Base-by-base conservation (phyloP, 2,113 vertebrate genomes). In the Xenus cinereus region DNA sequence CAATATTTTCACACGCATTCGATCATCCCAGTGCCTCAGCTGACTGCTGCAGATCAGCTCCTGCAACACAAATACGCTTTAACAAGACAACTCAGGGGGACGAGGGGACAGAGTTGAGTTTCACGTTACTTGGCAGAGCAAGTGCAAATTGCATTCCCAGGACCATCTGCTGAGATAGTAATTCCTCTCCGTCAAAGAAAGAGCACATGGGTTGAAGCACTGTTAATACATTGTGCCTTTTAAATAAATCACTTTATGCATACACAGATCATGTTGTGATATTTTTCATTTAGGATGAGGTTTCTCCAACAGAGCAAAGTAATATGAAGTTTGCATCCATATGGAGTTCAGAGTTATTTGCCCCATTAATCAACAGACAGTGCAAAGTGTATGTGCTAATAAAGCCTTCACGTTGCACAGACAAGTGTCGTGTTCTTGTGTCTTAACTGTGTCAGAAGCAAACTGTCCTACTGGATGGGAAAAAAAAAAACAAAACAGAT, bases 11-110 rank as follows among this genome's bases (percentile, higher is more conserved):
- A 87, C 77, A 71, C 2, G 5, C 43, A 84, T 93, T 94, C 96
- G 76, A 92, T 97, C 85, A 54, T 87, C 85, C 75, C 33, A 39
- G 90, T 94, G 54, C 30, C 60, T 94, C 0, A 3, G 63, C 94
- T 98, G 96, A 92, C 85, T 89, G 75, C 74, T 75, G 68, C 86
- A 72, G 56, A 84, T 92, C 94, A 92, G 66, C 64, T 76, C 74
- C 84, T 69, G 73, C 90, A 94, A 95, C 92, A 94, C 86, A 35
- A 91, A 96, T 95, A 66, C 8, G 1, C 54, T 95, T 87, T 77
- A 95, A 95, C 75, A 85, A 95, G 95, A 81, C 82, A 84, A 24
- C 60, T 95, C 90, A 51, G 89, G 26, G 71, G 76, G 54, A 77
- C 46, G n/a, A 90, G 43, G 62, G 53, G 64, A 85, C 32, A 26